Evolutionary conservation across 2,797 vertebrate species (phyloP).

Genomic region (Neoniphon sammara): DNA sequence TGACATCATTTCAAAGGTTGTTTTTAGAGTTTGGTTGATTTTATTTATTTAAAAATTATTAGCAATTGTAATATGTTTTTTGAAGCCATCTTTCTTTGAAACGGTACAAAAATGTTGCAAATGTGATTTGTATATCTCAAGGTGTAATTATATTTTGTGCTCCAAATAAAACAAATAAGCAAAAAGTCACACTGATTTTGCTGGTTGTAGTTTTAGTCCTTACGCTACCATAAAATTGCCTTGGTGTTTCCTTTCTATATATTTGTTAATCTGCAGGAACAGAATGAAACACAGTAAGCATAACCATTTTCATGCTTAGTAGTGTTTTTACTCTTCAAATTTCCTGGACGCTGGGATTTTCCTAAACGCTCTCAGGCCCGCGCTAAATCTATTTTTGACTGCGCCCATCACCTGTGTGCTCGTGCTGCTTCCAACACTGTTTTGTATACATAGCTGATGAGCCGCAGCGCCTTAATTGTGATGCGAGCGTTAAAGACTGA

Average conservation of each 20-base stretch:
- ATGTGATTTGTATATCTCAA: conserved; percentile 83
- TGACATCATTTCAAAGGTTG: conserved; percentile 61
- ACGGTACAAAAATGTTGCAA: conserved; percentile 74
- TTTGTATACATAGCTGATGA: conserved; percentile 80
- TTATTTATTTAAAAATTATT: conserved; percentile 81
- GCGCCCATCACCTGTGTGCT: conserved; percentile 73
- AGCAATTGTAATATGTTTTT: conserved; percentile 74
- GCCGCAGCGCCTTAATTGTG: conserved; percentile 81
- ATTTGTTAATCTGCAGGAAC: conserved; percentile 6
- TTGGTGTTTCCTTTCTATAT: conserved; percentile 5
- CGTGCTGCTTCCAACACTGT: conserved; percentile 69
- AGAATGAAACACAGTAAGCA: background rate
- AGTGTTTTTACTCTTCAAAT: conserved; percentile 2
- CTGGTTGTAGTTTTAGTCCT: conserved; percentile 15
- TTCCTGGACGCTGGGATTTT: conserved; percentile 40
- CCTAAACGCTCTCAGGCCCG: conserved; percentile 36
- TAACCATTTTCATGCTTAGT: background rate
- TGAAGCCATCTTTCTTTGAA: conserved; percentile 73
- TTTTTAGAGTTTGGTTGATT: conserved; percentile 75
- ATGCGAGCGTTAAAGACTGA: conserved; percentile 81
- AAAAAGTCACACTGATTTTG: conserved; percentile 29
- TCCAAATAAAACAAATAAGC: conserved; percentile 81
- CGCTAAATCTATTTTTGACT: conserved; percentile 64
- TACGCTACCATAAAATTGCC: background rate
- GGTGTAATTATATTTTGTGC: conserved; percentile 84